phyloP scores from a whole-genome alignment of 2,113 vertebrate species.

The Nannospalax galili region DNA sequence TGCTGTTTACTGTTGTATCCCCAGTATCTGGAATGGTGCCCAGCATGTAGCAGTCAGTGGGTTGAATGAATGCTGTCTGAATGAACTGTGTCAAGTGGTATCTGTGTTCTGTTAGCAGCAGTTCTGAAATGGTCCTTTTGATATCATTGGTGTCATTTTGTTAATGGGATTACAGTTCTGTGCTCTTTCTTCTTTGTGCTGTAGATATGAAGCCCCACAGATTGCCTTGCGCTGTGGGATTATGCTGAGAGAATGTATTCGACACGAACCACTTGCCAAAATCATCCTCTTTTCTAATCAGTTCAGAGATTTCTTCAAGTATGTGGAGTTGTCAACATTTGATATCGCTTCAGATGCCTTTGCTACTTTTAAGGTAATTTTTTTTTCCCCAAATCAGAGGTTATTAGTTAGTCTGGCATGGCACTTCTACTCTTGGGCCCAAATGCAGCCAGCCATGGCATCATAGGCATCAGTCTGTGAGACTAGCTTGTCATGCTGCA shows the following conservation, averaged over 20 bases:
- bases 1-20: not conserved
- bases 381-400: not conserved
- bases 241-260: conserved; percentile 97
- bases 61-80: conserved; percentile 18
- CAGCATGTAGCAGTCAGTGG: not conserved
- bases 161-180: not conserved
- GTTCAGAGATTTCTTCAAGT: conserved; percentile 95
- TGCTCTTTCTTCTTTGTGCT: conserved; percentile 53
- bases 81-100: not conserved
- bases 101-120: not conserved
- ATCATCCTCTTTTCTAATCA: conserved; percentile 93
- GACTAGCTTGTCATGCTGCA: not conserved
- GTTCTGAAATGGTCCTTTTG: conserved; percentile 46
- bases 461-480: not conserved
- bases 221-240: conserved; percentile 97
- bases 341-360: conserved; percentile 99
- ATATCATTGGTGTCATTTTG: conserved; percentile 31
- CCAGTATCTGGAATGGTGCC: not conserved
- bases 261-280: conserved; percentile 97
- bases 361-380: conserved; percentile 96
- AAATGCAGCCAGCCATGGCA: not conserved
- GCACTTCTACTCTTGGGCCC: not conserved
- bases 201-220: conserved; percentile 95
- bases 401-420: conserved; percentile 1
- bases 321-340: conserved; percentile 98